Base-by-base conservation (phyloP, 1,140 invertebrate species). In the Microplitis mediator region DNA sequence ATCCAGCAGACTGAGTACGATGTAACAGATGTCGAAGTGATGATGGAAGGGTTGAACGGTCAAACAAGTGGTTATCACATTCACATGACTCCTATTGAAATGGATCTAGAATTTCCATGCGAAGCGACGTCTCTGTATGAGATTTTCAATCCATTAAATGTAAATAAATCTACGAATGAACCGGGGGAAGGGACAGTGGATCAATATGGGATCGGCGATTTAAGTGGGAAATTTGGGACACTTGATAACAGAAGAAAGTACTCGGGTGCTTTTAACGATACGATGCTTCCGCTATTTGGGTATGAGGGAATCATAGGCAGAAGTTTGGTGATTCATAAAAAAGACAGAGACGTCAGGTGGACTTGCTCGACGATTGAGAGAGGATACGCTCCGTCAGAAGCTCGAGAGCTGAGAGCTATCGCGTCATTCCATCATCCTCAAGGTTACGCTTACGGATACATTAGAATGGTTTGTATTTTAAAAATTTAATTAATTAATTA, bases 371-470 rank as follows among this genome's bases (percentile, higher is more conserved):
- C 92, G 0, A 90, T 97, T 36, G 93, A 95, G 83, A 89, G 95
- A 77, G 95, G 95, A 4, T 97, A 96, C 82, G 92, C 93, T 71
- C 93, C 94, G 0, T 91, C 92, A 3, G 95, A 96, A 83, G 95
- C 95, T 2, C 85, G 92, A 71, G 95, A 97, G 88, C 88, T 97
- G 39, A 88, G 94, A 63, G 95, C 91, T 4, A 95, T 98, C 75
- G 96, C 95, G 4, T 97, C 95, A 0, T 98, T 97, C 84, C 95
- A 97, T 88, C 94, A 97, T 89, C 95, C 95, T 0, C 88, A 90
- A 8, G 95, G 95, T 0, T 95, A 92, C 85, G 93, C 95, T 2
- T 93, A 91, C 82, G 96, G 97, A 16, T 97, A 95, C 78, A 90
- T 98, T 31, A 90, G 93, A 87, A 92, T 98, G 92, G 93, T 94